A percentile compares a stretch with the other conserved stretches of the same genome.
Evolutionary conservation across 2,888 invertebrate species (phyloP).

Genomic region (Dromius quadrimaculatus): DNA sequence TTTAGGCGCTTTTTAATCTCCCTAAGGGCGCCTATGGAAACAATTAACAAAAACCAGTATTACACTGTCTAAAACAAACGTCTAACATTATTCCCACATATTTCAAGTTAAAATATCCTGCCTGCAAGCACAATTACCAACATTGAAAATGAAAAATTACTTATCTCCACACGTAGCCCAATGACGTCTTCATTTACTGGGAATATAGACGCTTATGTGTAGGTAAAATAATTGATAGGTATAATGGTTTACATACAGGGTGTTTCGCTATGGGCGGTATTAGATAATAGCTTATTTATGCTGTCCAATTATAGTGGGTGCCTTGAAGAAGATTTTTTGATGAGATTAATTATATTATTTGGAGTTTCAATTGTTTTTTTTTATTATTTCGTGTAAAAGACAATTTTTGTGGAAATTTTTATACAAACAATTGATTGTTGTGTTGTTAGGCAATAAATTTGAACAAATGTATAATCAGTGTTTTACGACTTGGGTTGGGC

Average conservation of each 20-base stretch:
- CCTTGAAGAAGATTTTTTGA: too few relatives aligned
- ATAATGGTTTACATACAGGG: conserved; percentile 21
- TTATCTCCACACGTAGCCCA: conserved; percentile 22
- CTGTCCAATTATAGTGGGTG: conserved; percentile 11
- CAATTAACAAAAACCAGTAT: conserved; percentile 1
- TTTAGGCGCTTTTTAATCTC: too few relatives aligned
- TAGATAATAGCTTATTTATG: conserved; percentile 18
- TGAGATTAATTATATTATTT: too few relatives aligned
- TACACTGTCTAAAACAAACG: not conserved
- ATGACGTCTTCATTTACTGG: conserved; percentile 21
- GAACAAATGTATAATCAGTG: too few relatives aligned
- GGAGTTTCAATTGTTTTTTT: too few relatives aligned
- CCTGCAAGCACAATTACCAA: conserved; percentile 28
- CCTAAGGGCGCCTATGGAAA: too few relatives aligned
- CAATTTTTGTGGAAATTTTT: too few relatives aligned
- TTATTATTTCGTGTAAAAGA: too few relatives aligned
- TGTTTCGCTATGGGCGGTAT: conserved; percentile 36
- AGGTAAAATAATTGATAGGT: conserved; percentile 7
- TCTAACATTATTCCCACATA: conserved; percentile 21
- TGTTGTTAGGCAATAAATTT: too few relatives aligned
- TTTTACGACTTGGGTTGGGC: too few relatives aligned
- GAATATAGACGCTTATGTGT: not conserved
- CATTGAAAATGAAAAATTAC: conserved; percentile 17
- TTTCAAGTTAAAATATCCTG: conserved; percentile 13
- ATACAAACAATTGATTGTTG: too few relatives aligned